Evolutionary conservation across 53 echinoderm and acorn worm species (phyloP), one percentile per base, ranked within the genome.

Genomic region (Zoroaster sp.): DNA sequence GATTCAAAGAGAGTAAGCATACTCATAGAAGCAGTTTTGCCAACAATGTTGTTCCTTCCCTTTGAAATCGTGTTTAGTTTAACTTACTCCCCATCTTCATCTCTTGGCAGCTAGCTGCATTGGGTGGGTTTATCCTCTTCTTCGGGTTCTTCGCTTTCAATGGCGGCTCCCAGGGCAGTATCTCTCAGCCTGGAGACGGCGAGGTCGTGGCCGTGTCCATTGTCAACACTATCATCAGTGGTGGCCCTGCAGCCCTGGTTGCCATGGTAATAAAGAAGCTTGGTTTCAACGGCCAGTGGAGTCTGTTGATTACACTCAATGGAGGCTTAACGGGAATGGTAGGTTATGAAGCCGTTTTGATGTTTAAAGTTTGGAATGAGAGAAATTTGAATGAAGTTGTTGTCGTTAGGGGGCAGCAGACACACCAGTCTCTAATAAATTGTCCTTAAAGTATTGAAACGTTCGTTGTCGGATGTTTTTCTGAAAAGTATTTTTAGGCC

Each of bases 281-380:
- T 7, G 88, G 79, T 10, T 94, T 90, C 68, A 78, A 76, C 0
- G 89, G 87, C 4, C 92, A 90, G 40, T 97, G 97, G 98, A 96
- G 96, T 33, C 87, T 98, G 66, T 87, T 96, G 33, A 94, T 94
- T 34, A 91, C 98, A 0, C 96, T 98, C 54, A 98, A 98, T 45
- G 98, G 98, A 2, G 98, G 88, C 25, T 75, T 98, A 11, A 87
- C 94, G 18, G 98, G 98, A 33, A 98, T 98, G 98, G 98, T 98
- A 71, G 83, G 93, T 25, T 20, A 12, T 18, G 25, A 34, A 25
- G 68, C 31, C 2, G 68, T 6, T 18, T 30, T 68, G 8, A 30
- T 12, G 68, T 32, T 47, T 47, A 17, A 4, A 47, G 47, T 47
- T 20, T 15, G 2, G 35, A 4, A 20, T 10, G 1, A 8, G 69